Percentiles rank a stretch among this genome's conserved stretches.
Conservation (phyloP, 1,140 invertebrate genomes). For the Camponotus floridanus region DNA sequence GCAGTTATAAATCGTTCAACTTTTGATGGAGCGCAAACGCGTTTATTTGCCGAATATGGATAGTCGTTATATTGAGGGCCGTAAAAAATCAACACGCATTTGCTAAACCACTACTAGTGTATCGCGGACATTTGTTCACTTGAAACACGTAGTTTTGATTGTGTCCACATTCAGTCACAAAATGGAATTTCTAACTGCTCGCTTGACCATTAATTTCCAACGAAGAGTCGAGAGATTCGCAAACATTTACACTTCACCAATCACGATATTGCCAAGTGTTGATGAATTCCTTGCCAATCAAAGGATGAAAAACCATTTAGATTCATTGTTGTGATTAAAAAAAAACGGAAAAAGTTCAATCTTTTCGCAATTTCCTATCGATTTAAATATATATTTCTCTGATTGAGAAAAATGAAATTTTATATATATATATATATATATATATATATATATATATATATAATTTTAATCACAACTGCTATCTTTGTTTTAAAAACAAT, state of each 20-base stretch:
- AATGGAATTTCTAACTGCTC: slow-evolving; percentile 44
- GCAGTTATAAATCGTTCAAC: background rate
- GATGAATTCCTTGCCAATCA: slow-evolving; percentile 2
- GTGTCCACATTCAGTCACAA: slow-evolving; percentile 10
- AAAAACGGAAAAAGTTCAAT: background rate
- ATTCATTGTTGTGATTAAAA: background rate
- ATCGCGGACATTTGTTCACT: background rate
- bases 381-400: background rate
- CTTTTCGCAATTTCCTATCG: background rate
- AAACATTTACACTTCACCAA: slow-evolving; percentile 40
- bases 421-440: background rate
- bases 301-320: slow-evolving; percentile 18
- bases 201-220: slow-evolving; percentile 44
- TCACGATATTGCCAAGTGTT: slow-evolving; percentile 15
- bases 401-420: background rate
- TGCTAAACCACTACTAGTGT: background rate
- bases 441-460: background rate
- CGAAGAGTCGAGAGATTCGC: slow-evolving; percentile 32
- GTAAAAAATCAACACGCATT: slow-evolving; percentile 34
- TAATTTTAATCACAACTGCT: too few relatives aligned
- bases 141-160: background rate
- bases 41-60: background rate
- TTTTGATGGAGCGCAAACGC: background rate
- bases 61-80: background rate
- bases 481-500: too few relatives aligned